Conservation (phyloP, 2,797 vertebrate species). For the Spatula versicolor region DNA sequence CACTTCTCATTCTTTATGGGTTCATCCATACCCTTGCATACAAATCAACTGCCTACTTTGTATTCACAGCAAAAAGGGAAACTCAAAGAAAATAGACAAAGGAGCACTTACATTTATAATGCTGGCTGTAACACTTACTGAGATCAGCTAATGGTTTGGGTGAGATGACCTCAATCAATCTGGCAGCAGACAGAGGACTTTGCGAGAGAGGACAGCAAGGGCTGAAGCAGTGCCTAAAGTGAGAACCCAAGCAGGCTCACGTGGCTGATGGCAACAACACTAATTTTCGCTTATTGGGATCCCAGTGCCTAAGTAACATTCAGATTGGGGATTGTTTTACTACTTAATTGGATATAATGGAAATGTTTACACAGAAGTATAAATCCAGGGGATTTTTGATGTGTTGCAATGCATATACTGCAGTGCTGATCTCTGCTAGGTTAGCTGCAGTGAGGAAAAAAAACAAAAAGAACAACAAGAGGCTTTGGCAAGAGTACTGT, state of each 20-base stretch:
- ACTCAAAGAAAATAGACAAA: constrained; percentile 44
- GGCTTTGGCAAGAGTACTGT: neutral
- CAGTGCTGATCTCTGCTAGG: neutral
- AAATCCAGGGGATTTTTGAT: neutral
- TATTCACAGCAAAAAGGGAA: constrained; percentile 29
- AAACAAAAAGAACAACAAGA: neutral
- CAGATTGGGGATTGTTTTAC: neutral
- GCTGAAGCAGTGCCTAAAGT: fast-evolving
- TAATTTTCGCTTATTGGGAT: neutral
- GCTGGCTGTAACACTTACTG: neutral
- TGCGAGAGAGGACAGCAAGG: neutral
- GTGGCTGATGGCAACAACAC: fast-evolving
- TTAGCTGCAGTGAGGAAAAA: neutral
- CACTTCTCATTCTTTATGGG: constrained; percentile 50
- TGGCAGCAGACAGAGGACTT: neutral
- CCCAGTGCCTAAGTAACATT: neutral
- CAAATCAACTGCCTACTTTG: constrained; percentile 47
- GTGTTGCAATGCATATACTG: neutral
- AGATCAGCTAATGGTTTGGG: constrained; percentile 12
- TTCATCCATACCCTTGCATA: constrained; percentile 47
- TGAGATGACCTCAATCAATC: neutral
- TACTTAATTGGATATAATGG: neutral
- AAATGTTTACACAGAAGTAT: neutral
- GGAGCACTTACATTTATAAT: constrained; percentile 36
- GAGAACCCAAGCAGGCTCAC: fast-evolving